phyloP scores from a whole-genome alignment of 2,888 invertebrate genomes.

The Drosophila borborema region DNA sequence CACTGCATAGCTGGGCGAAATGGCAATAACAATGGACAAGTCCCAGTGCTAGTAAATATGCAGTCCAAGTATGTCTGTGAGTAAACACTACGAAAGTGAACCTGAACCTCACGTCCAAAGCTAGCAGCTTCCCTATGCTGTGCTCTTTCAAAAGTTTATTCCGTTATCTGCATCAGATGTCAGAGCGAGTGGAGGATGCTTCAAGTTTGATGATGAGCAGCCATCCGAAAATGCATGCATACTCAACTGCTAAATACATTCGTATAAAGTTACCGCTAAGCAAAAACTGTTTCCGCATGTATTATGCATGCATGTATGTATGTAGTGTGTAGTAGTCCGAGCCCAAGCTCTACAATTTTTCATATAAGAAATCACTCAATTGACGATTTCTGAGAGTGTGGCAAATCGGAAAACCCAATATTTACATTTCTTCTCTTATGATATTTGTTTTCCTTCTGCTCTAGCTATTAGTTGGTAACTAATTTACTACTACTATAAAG shows the following conservation, averaged over 20 bases:
- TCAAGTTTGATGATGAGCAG: constrained; percentile 23
- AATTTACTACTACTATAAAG: no score
- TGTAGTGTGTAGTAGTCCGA: no score
- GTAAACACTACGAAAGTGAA: constrained; percentile 37
- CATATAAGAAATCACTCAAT: no score
- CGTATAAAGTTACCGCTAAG: background rate
- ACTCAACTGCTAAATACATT: background rate
- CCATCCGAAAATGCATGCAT: constrained; percentile 3
- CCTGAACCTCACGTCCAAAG: constrained; percentile 47
- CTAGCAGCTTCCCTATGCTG: background rate
- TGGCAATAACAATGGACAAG: constrained; percentile 43
- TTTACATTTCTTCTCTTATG: no score
- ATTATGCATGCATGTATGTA: background rate
- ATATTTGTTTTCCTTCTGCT: no score
- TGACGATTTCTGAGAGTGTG: background rate
- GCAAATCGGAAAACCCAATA: background rate
- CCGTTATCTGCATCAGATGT: constrained; percentile 25
- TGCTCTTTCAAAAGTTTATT: constrained; percentile 29
- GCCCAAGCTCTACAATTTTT: no score
- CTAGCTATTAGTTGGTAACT: no score
- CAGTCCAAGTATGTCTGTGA: constrained; percentile 34
- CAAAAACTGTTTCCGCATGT: background rate
- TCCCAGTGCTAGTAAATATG: constrained; percentile 41
- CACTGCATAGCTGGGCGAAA: constrained; percentile 6
- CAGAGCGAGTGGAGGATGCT: constrained; percentile 14